Evolutionary conservation across 2,888 invertebrate species (phyloP), one percentile per base, ranked within the genome.

Genomic region (Melinopterus prodromus): DNA sequence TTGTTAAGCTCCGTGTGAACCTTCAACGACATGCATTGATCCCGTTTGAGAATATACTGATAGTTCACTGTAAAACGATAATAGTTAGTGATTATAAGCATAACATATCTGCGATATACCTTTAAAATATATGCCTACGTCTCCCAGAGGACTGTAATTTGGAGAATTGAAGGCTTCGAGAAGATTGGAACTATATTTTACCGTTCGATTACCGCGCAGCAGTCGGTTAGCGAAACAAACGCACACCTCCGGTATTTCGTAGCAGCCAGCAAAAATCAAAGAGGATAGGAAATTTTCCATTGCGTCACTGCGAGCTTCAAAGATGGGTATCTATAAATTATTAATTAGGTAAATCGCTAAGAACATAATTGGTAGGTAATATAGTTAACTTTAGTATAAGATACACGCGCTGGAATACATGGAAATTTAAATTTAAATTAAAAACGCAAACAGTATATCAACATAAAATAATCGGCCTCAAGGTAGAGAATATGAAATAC

Each of bases 271-370:
- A 53, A 99, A 93, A 70, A 98, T 93, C 14, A 99, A 90, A 0
- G 99, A 96, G 0, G 96, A 94, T 15, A 98, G 92, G 82, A 99
- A 96, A 88, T 99, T 99, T 84, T 98, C 97, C 82, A 96, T 92
- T 0, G 98, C 99, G 87, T 99, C 99, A 84, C 96, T 98, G 26
- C 98, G 92, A 0, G 96, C 93, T 88, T 99, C 98, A 87, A 98
- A 98, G 83, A 99, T 95, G 2, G 99, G 98, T 83, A 98, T 95
- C 94, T 97, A 88, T 38, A 85, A 84, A 38, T 78, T 77, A 72
- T 15, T 35, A 70, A 53, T 53, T 53, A 53, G 7, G 38, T 38
- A 38, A 38, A 38, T 38, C 14, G 37, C 15, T 5, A 69, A 37
- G 53, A 76, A 76, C 16, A 37, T 53, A 76, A 69, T 76, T 76